Conservation (phyloP, 64 coral and sea anemone genomes). For the Stichodactyla helianthus region DNA sequence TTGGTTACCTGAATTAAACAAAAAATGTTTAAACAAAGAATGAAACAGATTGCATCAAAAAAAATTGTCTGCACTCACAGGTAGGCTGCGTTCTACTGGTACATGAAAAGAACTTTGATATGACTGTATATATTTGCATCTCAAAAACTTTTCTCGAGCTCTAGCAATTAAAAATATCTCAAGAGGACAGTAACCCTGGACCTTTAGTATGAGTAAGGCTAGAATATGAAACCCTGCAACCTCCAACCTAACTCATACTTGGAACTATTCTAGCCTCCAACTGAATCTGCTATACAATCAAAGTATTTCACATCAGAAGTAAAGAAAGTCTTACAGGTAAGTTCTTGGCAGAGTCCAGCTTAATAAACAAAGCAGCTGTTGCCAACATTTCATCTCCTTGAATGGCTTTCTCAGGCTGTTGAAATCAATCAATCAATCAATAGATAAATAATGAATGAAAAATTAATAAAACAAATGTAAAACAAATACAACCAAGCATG, state of each 20-base stretch:
- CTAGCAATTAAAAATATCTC: too few species aligned
- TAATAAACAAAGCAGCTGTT: constrained; percentile 89
- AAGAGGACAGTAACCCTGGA: too few species aligned
- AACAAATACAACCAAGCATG: too few species aligned
- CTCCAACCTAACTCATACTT: too few species aligned
- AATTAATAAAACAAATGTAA: neutral
- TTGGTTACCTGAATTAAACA: constrained; percentile 61
- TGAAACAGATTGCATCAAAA: neutral
- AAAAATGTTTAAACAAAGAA: neutral
- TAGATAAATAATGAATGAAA: neutral
- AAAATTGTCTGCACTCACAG: neutral
- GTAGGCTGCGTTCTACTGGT: too few species aligned
- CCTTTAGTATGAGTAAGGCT: too few species aligned
- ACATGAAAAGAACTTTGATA: too few species aligned
- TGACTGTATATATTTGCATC: too few species aligned
- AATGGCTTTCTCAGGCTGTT: constrained; percentile 69
- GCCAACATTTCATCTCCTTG: constrained; percentile 73
- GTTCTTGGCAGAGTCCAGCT: constrained; percentile 97
- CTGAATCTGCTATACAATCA: too few species aligned
- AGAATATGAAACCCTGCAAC: too few species aligned
- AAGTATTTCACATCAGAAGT: neutral
- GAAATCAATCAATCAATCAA: neutral
- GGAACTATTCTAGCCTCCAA: too few species aligned
- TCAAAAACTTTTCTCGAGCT: too few species aligned
- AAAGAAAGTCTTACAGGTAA: constrained; percentile 36